Percentiles rank a stretch among this genome's conserved stretches.
Evolutionary conservation across 2,888 invertebrate genomes (phyloP).

Genomic region (Orthosia incerta): DNA sequence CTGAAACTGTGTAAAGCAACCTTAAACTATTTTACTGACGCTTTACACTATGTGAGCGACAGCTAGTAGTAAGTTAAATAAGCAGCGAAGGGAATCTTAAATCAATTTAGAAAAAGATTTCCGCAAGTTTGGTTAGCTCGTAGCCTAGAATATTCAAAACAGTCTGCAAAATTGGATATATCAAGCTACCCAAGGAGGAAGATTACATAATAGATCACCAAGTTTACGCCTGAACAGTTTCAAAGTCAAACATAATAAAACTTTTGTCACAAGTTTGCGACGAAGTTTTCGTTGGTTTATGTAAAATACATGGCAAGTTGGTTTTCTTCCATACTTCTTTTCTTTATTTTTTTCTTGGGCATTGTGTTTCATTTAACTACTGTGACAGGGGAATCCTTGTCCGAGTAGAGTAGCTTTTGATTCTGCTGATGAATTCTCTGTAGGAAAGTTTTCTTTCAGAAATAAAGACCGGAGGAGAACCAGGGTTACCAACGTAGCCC

Average conservation of each 20-base stretch:
- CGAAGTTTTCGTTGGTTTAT: constrained; percentile 39
- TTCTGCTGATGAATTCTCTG: too few relatives aligned
- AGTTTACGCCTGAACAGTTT: constrained; percentile 37
- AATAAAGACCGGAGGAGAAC: not conserved
- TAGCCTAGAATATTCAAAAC: constrained; percentile 27
- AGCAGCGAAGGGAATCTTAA: too few relatives aligned
- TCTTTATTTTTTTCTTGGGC: not conserved
- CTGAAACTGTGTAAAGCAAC: too few relatives aligned
- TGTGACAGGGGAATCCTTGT: not conserved
- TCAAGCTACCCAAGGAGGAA: constrained; percentile 22
- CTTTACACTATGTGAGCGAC: too few relatives aligned
- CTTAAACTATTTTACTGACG: too few relatives aligned
- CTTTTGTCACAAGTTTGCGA: constrained; percentile 38
- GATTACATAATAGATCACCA: constrained; percentile 40
- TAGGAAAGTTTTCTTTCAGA: too few relatives aligned
- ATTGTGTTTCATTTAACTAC: not conserved
- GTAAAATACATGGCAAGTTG: constrained; percentile 37
- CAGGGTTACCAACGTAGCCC: too few relatives aligned
- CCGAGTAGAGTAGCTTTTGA: too few relatives aligned
- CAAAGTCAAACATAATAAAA: constrained; percentile 56
- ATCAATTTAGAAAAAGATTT: too few relatives aligned
- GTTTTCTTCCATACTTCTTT: not conserved
- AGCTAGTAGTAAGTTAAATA: too few relatives aligned
- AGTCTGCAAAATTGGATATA: constrained; percentile 47
- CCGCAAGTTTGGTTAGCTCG: not conserved